Conservation (phyloP, 1,140 invertebrate species). For the Zaprionus inermis region DNA sequence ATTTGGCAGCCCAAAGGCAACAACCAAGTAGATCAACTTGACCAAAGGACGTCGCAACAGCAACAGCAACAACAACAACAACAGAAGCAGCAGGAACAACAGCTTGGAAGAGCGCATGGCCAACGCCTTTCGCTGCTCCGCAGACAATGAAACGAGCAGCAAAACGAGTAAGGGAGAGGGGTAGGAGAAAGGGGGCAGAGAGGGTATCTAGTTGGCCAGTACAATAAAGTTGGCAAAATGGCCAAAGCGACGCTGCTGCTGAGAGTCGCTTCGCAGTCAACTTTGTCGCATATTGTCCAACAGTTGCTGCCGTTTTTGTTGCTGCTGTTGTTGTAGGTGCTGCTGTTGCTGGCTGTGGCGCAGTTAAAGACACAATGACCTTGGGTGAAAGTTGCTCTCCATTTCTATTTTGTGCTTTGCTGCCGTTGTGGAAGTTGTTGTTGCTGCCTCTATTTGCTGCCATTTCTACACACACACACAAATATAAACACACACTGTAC, state of each 20-base stretch:
- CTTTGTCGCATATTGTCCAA: constrained; percentile 54
- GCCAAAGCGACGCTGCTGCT: constrained; percentile 23
- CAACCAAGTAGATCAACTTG: constrained; percentile 19
- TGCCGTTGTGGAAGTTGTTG: constrained; percentile 28
- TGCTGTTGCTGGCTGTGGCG: constrained; percentile 48
- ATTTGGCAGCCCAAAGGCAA: not conserved
- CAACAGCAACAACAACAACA: not conserved
- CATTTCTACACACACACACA: constrained; percentile 19
- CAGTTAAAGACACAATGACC: constrained; percentile 83
- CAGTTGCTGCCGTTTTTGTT: constrained; percentile 21
- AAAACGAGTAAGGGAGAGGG: not conserved
- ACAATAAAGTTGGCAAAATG: constrained; percentile 39
- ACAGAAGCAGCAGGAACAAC: not conserved
- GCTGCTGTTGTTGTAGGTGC: constrained; percentile 13
- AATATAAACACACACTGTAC: not conserved
- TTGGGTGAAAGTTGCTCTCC: constrained; percentile 83
- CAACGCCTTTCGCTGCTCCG: constrained; percentile 29
- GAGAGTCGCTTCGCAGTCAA: constrained; percentile 30
- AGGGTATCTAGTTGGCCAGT: constrained; percentile 11
- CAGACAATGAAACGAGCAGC: constrained; percentile 24
- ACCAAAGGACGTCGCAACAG: constrained; percentile 20
- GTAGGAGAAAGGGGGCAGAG: not conserved
- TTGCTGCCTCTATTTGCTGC: constrained; percentile 46
- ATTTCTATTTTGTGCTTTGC: constrained; percentile 76
- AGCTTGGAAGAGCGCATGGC: constrained; percentile 1